Evolutionary conservation across 2,113 vertebrate species (phyloP), one percentile per base, ranked within the genome.

Genomic region (Siniperca knerii): DNA sequence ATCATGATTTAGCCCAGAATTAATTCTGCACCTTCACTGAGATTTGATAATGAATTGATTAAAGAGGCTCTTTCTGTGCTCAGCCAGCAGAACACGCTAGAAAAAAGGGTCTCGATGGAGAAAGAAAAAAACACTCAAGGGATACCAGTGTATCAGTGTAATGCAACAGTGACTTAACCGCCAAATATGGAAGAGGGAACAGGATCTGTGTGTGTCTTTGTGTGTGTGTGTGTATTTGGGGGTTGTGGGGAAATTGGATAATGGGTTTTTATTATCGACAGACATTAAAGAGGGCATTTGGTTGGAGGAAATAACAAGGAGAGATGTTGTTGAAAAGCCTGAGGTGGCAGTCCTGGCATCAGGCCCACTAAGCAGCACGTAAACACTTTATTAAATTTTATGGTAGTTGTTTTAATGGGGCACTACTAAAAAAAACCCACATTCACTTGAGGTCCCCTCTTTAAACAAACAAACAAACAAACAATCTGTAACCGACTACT

Each of bases 301-400:
- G 80, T 60, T 77, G 20, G 64, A 79, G 71, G 67, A 86, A 86
- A 91, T 71, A 80, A 86, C 75, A 77, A 82, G 74, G 48, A 88
- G 72, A 83, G 75, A 78, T 73, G 81, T 60, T 90, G 86, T 78
- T 86, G 91, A 92, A 79, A 81, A 80, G 90, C 71, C 58, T 4
- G 37, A 86, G 77, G 81, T 82, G 87, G 78, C 87, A 83, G 78
- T 21, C 23, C 68, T 89, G 92, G 83, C 87, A 83, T 82, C 52
- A 86, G 68, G 82, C 73, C 58, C 50, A 33, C 60, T 70, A 25
- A 58, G 77, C 66, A 82, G 62, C 86, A 77, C 82, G 90, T 92
- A 90, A 93, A 94, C 90, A 89, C 89, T 77, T 80, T 64, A 88
- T 83, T 90, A 61, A 89, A 81, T 94, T 89, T 93, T 85, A 93